Conservation (phyloP, 2,797 vertebrate species). For the Neopelma chrysocephalum region DNA sequence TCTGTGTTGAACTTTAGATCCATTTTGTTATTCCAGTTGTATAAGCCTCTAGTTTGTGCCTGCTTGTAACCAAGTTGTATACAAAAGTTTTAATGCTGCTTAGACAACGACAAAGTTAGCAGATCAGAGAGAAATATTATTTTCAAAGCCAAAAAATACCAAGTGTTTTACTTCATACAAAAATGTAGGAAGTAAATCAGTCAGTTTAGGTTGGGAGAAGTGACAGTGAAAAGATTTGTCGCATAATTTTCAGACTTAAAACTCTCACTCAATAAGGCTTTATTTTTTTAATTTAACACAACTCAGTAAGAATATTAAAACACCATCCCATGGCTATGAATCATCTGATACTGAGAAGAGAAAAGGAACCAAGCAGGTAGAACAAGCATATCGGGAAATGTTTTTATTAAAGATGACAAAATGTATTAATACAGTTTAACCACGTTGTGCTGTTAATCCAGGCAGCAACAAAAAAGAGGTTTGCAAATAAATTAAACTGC, state of each 20-base stretch:
- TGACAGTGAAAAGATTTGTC: neutral
- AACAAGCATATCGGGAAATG: constrained; percentile 38
- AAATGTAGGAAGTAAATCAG: constrained; percentile 52
- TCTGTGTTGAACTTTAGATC: neutral
- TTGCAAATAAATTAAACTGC: constrained; percentile 58
- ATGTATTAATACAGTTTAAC: constrained; percentile 26
- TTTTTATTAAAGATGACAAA: constrained; percentile 72
- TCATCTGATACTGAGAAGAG: neutral
- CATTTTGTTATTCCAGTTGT: constrained; percentile 9
- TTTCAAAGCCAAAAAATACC: constrained; percentile 43
- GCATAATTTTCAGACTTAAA: constrained; percentile 41
- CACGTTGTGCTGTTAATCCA: neutral
- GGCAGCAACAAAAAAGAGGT: constrained; percentile 25
- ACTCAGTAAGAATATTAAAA: neutral
- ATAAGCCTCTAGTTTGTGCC: constrained; percentile 11
- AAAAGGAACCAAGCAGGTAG: constrained; percentile 49
- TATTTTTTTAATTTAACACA: constrained; percentile 26
- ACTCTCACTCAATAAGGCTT: constrained; percentile 49
- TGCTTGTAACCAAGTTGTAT: neutral
- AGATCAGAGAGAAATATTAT: constrained; percentile 40
- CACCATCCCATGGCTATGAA: neutral
- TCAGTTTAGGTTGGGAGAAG: constrained; percentile 45
- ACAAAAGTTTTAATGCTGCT: constrained; percentile 51
- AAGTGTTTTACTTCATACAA: neutral
- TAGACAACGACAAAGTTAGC: constrained; percentile 43